Evolutionary conservation across 2,113 vertebrate species (phyloP), one percentile per base, ranked within the genome.

Genomic region (Amphiprion percula): DNA sequence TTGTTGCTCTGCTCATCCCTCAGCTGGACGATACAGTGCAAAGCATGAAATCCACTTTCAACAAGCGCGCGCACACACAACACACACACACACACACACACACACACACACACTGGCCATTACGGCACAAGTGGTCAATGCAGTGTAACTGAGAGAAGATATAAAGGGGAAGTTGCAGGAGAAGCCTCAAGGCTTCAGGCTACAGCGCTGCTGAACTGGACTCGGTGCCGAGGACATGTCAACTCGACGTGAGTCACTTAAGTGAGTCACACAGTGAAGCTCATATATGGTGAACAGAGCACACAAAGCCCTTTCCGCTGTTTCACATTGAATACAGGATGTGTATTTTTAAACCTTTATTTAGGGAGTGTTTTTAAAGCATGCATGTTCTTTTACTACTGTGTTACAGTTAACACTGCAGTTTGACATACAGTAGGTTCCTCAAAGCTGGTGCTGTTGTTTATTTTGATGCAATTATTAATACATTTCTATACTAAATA

Each of bases 241-340:
- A 50, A 53, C 47, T 67, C 79, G 50, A 39, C 41, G 9, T 61
- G 64, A 83, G 47, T 80, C 54, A 66, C 60, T 78, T 33, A 37
- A 80, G 5, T 77, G 77, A 80, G 55, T 77, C 79, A 74, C 16
- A 71, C 28, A 53, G n/a, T 61, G 3, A 74, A 63, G 44, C 41
- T 46, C 59, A 53, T 78, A 52, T 70, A 33, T 62, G 52, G 55
- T 33, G 39, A 83, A 47, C 16, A 2, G 16, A 62, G 50, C 63
- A 53, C 21, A 39, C 26, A 19, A 14, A 46, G 61, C 19, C 26
- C 30, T 65, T 77, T 60, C 52, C 46, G 39, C 50, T 58, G 39
- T 50, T 80, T 77, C 24, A 77, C 0, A 0, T 10, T 46, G 11
- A 77, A 63, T 39, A 56, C 50, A 77, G 77, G 46, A 74, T 41